A percentile compares a stretch with the other conserved stretches of the same genome.
Evolutionary conservation across 2,797 vertebrate genomes (phyloP).

Genomic region (Scarus forsteni): DNA sequence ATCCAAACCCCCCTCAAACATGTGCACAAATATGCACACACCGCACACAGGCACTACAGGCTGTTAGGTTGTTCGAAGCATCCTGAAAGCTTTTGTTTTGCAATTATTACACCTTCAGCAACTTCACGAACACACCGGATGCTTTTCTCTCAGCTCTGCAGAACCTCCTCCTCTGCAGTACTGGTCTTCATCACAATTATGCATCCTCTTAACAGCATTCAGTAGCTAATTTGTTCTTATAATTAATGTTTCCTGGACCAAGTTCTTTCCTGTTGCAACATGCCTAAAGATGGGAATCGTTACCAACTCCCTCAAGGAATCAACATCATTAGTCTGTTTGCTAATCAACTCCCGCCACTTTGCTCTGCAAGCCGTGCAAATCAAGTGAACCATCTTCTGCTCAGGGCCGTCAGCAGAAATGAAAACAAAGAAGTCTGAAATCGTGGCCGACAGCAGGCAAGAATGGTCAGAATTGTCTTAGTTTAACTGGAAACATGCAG

Average conservation of each 20-base stretch:
- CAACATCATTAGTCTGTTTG: too few species aligned
- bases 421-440: too few species aligned
- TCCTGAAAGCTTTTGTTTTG: constrained; percentile 45
- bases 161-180: constrained; percentile 14
- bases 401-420: too few species aligned
- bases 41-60: constrained; percentile 23
- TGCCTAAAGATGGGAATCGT: too few species aligned
- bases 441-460: too few species aligned
- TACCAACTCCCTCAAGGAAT: too few species aligned
- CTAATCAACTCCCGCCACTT: too few species aligned
- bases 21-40: constrained; percentile 22
- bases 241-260: neutral
- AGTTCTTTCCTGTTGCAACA: neutral
- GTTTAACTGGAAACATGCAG: too few species aligned
- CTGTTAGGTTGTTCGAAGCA: constrained; percentile 18
- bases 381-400: too few species aligned
- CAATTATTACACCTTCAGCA: constrained; percentile 30
- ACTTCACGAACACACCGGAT: constrained; percentile 16
- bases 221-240: neutral
- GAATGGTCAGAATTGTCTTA: too few species aligned
- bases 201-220: neutral
- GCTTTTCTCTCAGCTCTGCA: constrained; percentile 33
- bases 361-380: too few species aligned
- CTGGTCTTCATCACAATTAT: constrained; percentile 17
- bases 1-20: constrained; percentile 13